Conservation (phyloP, 1,140 invertebrate genomes). For the Ceratina japonica region DNA sequence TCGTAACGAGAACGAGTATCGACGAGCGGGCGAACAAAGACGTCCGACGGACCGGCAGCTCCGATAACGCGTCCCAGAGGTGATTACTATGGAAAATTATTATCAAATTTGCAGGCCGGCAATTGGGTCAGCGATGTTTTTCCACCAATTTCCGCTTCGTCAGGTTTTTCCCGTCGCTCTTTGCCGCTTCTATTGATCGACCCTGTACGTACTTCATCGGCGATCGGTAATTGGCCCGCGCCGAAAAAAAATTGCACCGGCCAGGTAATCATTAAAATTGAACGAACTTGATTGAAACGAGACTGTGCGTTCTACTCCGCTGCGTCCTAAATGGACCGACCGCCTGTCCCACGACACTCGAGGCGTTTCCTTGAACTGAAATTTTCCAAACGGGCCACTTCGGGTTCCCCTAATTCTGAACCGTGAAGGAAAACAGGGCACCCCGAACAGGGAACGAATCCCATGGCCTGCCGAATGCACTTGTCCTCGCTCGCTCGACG, state of each 20-base stretch:
- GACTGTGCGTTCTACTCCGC: background rate
- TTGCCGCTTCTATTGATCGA: background rate
- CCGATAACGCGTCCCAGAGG: background rate
- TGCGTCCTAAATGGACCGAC: background rate
- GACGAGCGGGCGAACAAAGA: background rate
- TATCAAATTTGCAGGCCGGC: background rate
- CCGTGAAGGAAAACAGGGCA: background rate
- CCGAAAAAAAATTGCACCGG: background rate
- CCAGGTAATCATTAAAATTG: slow-evolving; percentile 12
- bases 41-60: background rate
- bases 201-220: background rate
- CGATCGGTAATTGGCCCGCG: background rate
- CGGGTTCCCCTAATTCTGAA: background rate
- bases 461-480: too few relatives aligned
- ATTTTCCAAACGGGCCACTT: background rate
- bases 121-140: slow-evolving; percentile 20
- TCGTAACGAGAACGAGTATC: background rate
- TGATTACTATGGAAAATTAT: background rate
- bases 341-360: background rate
- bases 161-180: slow-evolving; percentile 5
- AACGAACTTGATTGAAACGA: background rate
- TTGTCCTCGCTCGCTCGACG: background rate
- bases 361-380: too few relatives aligned
- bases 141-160: background rate
- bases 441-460: too few relatives aligned